These are phyloP conservation scores for Mamestra configurata DNA, from an alignment of 1,140 invertebrate species.

Conservation along the genomic window DNA sequence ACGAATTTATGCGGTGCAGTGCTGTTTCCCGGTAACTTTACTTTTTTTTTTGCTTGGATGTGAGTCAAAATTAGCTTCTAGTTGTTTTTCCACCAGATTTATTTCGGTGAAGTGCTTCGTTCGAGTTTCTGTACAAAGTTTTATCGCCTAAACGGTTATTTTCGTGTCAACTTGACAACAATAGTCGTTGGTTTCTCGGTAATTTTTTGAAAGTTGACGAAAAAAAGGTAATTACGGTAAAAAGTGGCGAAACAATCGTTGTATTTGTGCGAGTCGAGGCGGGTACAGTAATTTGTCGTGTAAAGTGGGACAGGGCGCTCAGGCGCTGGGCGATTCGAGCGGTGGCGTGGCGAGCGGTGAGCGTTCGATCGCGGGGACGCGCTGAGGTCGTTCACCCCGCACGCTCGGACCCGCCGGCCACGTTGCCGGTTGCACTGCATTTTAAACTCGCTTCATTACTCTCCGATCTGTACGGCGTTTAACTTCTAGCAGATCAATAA, in stretches of 20 bases:
- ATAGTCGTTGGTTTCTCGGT: conserved; percentile 1
- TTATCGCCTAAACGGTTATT: not conserved
- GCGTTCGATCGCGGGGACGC: conserved; percentile 83
- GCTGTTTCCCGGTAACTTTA: conserved; percentile 12
- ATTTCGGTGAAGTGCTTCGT: not conserved
- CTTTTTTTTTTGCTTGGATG: conserved; percentile 1
- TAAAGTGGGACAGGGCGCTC: conserved; percentile 66
- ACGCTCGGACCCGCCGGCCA: conserved; percentile 60
- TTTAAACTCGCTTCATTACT: conserved; percentile 53
- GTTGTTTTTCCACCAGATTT: not conserved
- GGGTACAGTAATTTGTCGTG: conserved; percentile 69
- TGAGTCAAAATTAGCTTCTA: not conserved
- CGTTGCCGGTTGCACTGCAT: conserved; percentile 48
- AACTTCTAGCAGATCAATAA: conserved; percentile 45
- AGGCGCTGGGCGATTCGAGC: conserved; percentile 51
- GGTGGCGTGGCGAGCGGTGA: conserved; percentile 56
- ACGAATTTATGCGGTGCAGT: conserved; percentile 28
- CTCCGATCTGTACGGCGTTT: conserved; percentile 41
- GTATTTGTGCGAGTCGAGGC: conserved; percentile 14
- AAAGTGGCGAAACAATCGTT: conserved; percentile 20
- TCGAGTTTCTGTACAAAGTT: not conserved
- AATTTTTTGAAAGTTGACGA: conserved; percentile 24
- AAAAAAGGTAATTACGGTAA: conserved; percentile 30
- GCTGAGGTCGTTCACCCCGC: conserved; percentile 80
- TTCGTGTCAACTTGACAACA: conserved; percentile 27